phyloP scores from a whole-genome alignment of 2,888 invertebrate species.

The Buathra laborator region DNA sequence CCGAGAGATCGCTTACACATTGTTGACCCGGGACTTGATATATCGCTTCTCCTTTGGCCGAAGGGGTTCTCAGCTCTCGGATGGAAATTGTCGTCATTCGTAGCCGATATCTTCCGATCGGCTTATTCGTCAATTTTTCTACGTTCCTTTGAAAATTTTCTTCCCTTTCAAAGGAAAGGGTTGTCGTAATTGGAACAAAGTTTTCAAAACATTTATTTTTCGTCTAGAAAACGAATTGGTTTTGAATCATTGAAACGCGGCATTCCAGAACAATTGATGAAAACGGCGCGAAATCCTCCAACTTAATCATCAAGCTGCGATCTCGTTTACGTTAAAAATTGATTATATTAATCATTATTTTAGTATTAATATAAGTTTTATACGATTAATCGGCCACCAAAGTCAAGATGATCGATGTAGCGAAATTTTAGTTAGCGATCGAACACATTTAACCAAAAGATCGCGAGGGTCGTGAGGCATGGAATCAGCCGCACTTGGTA shows the following conservation, averaged over 20 bases:
- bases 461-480: slow-evolving; percentile 2
- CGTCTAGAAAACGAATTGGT: too few species aligned
- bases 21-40: slow-evolving; percentile 83
- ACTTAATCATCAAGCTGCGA: too few species aligned
- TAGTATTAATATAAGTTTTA: background rate
- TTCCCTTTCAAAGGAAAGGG: background rate
- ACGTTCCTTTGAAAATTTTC: background rate
- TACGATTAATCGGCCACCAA: background rate
- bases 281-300: background rate
- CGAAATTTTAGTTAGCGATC: slow-evolving; percentile 5
- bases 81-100: slow-evolving; percentile 49
- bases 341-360: too few species aligned
- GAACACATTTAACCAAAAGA: slow-evolving; percentile 31
- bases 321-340: too few species aligned
- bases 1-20: slow-evolving; percentile 80
- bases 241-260: too few species aligned
- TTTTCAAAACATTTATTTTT: too few species aligned
- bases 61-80: slow-evolving; percentile 78
- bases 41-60: slow-evolving; percentile 77
- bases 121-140: slow-evolving; percentile 23
- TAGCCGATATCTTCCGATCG: slow-evolving; percentile 35
- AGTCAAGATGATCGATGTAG: background rate
- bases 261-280: background rate
- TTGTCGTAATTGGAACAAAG: too few species aligned
- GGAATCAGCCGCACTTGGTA: slow-evolving; percentile 9